These are phyloP conservation scores for Albula goreensis DNA, from an alignment of 2,113 vertebrate species.

Conservation along the genomic window DNA sequence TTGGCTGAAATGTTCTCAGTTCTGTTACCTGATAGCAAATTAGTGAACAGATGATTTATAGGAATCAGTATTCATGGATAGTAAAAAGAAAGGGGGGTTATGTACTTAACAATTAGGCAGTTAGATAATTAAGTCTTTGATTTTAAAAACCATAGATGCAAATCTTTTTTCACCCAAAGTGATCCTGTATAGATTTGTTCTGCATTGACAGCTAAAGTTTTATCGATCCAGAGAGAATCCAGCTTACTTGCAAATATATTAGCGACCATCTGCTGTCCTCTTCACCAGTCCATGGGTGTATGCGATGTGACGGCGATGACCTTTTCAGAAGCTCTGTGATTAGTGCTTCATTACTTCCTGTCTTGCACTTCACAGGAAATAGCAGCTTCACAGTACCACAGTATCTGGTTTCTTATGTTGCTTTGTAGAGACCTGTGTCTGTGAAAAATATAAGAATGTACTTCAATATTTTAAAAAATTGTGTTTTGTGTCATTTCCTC, in stretches of 20 bases:
- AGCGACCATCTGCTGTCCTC: conserved; percentile 8
- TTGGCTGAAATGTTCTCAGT: conserved; percentile 35
- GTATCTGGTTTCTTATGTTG: background rate
- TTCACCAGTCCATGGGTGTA: background rate
- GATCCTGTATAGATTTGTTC: too few species aligned
- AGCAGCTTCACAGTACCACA: background rate
- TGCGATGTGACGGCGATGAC: conserved; percentile 6
- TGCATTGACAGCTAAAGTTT: background rate
- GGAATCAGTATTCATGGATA: too few species aligned
- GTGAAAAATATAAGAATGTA: background rate
- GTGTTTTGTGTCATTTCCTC: background rate
- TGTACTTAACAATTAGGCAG: too few species aligned
- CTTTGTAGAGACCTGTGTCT: background rate
- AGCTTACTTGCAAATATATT: background rate
- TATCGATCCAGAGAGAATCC: background rate
- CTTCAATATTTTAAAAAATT: too few species aligned
- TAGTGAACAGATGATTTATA: too few species aligned
- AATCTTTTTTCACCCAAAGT: too few species aligned
- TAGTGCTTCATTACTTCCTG: background rate
- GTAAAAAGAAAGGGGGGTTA: too few species aligned
- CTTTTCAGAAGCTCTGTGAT: conserved; percentile 11
- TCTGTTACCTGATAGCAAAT: too few species aligned
- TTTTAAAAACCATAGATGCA: too few species aligned
- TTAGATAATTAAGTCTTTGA: too few species aligned
- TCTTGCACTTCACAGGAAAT: background rate